These are phyloP conservation scores for Hippocampus guttulatus DNA, from an alignment of 2,113 vertebrate genomes.

Conservation along the genomic window DNA sequence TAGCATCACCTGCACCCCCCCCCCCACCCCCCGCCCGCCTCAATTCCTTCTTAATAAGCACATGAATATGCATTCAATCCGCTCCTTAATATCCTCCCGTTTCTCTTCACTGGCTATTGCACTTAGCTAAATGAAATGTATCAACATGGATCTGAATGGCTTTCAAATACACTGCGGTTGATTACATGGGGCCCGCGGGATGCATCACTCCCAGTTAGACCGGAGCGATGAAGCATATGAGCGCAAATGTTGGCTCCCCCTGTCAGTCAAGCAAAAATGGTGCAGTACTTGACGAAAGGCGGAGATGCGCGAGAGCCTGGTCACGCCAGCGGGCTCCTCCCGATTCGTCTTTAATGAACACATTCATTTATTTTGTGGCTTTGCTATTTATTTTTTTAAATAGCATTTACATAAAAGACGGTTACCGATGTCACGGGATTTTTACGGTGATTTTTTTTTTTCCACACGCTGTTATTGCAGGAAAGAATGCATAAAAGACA, in stretches of 20 bases:
- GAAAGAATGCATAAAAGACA: too few relatives aligned
- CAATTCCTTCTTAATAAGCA: conserved; percentile 37
- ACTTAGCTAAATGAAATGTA: conserved; percentile 10
- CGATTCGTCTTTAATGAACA: conserved; percentile 7
- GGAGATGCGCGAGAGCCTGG: background rate
- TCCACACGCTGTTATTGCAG: too few relatives aligned
- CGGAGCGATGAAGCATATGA: conserved; percentile 12
- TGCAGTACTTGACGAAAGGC: background rate
- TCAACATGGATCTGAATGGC: background rate
- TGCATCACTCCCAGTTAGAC: conserved; percentile 33
- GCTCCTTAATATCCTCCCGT: conserved; percentile 22
- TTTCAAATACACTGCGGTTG: conserved; percentile 7
- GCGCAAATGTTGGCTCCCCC: conserved; percentile 6
- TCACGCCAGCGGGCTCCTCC: conserved; percentile 14
- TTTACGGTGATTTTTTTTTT: too few relatives aligned
- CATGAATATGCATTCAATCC: conserved; percentile 52
- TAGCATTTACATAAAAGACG: too few relatives aligned
- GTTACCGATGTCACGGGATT: too few relatives aligned
- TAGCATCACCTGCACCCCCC: conserved; percentile 7
- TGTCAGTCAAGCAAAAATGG: conserved; percentile 1
- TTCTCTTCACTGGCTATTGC: conserved; percentile 39
- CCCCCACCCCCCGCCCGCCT: too few relatives aligned
- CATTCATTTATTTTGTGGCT: too few relatives aligned
- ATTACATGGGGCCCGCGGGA: conserved; percentile 22
- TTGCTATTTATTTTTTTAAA: too few relatives aligned